Conservation (phyloP, 2,113 vertebrate species). For the Gorsachius goisagi region DNA sequence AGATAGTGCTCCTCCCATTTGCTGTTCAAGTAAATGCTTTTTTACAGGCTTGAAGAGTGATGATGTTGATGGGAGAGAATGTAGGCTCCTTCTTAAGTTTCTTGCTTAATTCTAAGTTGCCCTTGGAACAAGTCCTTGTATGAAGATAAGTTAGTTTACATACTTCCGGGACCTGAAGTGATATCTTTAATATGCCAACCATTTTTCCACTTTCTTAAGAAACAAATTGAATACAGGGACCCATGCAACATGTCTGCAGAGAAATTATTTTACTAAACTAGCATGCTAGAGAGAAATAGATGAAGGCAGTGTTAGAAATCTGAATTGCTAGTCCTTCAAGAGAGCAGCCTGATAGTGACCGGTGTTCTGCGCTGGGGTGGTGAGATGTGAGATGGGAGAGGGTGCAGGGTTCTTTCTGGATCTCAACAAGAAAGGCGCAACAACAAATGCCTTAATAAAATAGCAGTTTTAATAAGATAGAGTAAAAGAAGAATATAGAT, state of each 20-base stretch:
- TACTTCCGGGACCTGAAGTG: not conserved
- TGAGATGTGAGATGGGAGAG: not conserved
- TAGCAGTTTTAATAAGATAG: not conserved
- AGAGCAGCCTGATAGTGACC: not conserved
- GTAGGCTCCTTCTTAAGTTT: not conserved
- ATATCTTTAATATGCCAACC: not conserved
- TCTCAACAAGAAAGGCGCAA: not conserved
- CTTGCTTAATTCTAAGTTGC: not conserved
- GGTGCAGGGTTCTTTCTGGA: not conserved
- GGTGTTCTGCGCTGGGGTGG: not conserved
- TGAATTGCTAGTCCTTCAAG: not conserved
- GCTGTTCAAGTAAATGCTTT: not conserved
- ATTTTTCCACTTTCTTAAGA: not conserved
- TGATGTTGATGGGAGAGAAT: not conserved
- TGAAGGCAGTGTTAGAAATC: not conserved
- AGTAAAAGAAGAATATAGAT: not conserved
- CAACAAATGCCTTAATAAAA: not conserved
- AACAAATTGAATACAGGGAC: not conserved
- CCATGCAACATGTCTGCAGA: not conserved
- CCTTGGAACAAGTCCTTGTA: not conserved
- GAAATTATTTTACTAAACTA: not conserved
- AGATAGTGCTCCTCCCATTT: not conserved
- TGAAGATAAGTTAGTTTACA: not conserved
- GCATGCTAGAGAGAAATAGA: not conserved
- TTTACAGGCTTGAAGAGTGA: not conserved